Percentiles rank a stretch among this genome's conserved stretches.
Conservation (phyloP, 2,888 invertebrate genomes). For the Pachycephus smyrnensis region DNA sequence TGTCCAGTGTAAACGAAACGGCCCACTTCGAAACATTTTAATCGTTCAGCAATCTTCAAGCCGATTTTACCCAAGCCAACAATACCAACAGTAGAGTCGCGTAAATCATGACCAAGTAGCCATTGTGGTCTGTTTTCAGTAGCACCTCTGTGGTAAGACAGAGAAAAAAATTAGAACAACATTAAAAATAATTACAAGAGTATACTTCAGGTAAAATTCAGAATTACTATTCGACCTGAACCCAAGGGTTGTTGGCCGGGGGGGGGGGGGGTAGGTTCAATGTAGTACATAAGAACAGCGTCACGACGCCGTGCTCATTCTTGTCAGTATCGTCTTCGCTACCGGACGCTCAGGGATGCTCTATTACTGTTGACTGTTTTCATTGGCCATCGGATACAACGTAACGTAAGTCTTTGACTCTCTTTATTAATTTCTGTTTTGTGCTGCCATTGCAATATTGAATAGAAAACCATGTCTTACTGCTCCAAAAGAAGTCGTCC, state of each 20-base stretch:
- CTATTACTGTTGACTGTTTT: background rate
- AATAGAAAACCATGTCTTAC: constrained; percentile 59
- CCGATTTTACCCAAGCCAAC: constrained; percentile 87
- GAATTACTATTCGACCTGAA: background rate
- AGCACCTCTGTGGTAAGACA: constrained; percentile 68
- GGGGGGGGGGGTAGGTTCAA: background rate
- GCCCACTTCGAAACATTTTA: constrained; percentile 79
- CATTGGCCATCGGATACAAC: background rate
- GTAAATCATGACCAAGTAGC: constrained; percentile 83
- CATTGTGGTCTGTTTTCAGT: constrained; percentile 80
- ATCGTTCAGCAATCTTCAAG: constrained; percentile 77
- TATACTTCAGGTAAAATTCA: background rate
- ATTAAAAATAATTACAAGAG: constrained; percentile 2
- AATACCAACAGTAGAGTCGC: constrained; percentile 84
- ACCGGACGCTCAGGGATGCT: background rate
- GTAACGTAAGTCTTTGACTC: background rate
- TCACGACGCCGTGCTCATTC: background rate
- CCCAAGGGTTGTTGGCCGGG: background rate
- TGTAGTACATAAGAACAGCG: background rate
- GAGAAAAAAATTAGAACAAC: constrained; percentile 7
- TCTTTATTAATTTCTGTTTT: background rate
- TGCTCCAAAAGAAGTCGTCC: constrained; percentile 75
- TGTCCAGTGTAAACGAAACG: constrained; percentile 82
- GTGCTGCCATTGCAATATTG: background rate
- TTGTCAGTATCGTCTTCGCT: background rate